These are phyloP conservation scores for Furnarius figulus DNA, from an alignment of 2,113 vertebrate genomes.

Conservation along the genomic window DNA sequence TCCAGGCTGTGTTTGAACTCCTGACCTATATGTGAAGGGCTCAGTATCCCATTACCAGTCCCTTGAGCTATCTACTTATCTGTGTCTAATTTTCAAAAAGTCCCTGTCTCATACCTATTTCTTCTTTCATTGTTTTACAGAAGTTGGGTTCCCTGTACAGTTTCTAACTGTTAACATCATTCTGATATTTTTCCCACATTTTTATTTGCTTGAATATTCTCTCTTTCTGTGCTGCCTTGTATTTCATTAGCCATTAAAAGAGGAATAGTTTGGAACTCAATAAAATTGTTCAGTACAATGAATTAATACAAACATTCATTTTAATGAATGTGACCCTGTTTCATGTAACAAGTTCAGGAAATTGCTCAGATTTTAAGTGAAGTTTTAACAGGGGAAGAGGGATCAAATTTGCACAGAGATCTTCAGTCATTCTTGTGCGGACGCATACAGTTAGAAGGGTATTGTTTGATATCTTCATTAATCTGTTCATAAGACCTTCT, in stretches of 20 bases:
- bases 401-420: not conserved
- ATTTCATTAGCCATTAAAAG: not conserved
- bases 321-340: not conserved
- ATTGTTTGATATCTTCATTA: not conserved
- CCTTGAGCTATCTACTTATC: constrained; percentile 6
- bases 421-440: not conserved
- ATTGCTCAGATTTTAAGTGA: not conserved
- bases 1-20: constrained; percentile 37
- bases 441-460: not conserved
- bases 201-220: not conserved
- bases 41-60: constrained; percentile 18
- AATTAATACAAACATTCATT: not conserved
- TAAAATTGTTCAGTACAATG: not conserved
- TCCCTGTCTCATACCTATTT: not conserved
- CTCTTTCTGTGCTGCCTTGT: not conserved
- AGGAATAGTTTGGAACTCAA: not conserved
- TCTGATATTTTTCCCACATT: not conserved
- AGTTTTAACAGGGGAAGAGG: not conserved
- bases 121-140: not conserved
- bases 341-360: not conserved
- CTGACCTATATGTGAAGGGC: constrained; percentile 10
- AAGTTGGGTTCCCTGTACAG: not conserved
- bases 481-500: not conserved
- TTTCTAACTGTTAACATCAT: not conserved
- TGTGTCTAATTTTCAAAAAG: constrained; percentile 17